phyloP scores from a whole-genome alignment of 2,888 invertebrate genomes.

The Dichetophora obliterata region DNA sequence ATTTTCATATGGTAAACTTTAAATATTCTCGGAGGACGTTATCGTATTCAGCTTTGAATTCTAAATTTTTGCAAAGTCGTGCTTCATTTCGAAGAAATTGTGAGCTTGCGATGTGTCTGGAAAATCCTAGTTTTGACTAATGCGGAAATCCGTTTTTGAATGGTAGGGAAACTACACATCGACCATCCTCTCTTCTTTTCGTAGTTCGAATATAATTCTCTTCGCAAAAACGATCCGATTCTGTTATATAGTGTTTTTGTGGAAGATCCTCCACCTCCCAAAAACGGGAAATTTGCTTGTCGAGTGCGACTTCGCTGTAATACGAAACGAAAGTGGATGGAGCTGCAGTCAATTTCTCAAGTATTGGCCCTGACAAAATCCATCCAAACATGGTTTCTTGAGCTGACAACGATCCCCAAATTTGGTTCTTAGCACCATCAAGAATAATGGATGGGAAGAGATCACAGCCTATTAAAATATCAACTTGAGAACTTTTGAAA shows the following conservation, averaged over 20 bases:
- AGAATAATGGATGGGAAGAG: not conserved
- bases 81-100: slow-evolving; percentile 6
- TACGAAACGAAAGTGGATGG: no score
- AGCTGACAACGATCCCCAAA: no score
- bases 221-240: not conserved
- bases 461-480: slow-evolving; percentile 30
- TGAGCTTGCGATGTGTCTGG: not conserved
- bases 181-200: not conserved
- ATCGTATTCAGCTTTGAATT: slow-evolving; percentile 11
- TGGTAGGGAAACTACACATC: slow-evolving; percentile 3
- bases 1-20: slow-evolving; percentile 12
- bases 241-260: no score
- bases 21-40: slow-evolving; percentile 12
- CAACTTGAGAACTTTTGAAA: slow-evolving; percentile 26
- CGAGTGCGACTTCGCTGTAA: slow-evolving; percentile 2
- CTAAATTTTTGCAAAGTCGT: not conserved
- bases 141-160: not conserved
- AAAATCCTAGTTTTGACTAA: not conserved
- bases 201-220: not conserved
- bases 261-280: slow-evolving; percentile 36
- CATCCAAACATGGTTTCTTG: no score
- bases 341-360: no score
- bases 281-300: slow-evolving; percentile 42
- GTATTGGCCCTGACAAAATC: no score
- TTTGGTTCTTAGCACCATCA: not conserved